Percentiles rank a stretch among this genome's conserved stretches.
These are phyloP conservation scores for Orthonychiurus folsomi DNA, from an alignment of 2,888 invertebrate genomes.

Conservation along the genomic window DNA sequence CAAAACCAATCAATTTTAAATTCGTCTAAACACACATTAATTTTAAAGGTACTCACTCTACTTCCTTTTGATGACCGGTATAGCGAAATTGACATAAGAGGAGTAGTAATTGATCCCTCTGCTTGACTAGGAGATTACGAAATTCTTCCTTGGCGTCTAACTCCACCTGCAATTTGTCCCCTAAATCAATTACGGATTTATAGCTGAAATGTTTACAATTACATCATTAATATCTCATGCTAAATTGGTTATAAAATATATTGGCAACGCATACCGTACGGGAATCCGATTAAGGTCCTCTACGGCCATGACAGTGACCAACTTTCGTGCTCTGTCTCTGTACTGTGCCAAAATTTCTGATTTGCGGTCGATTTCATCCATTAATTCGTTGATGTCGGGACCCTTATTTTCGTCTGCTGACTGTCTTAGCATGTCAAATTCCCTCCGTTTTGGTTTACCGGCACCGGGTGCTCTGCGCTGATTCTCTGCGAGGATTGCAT, in stretches of 20 bases:
- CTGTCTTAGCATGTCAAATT: neutral
- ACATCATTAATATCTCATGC: neutral
- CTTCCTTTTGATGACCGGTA: conserved; percentile 28
- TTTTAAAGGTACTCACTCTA: conserved; percentile 25
- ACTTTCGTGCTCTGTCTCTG: conserved; percentile 27
- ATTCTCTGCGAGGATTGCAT: conserved; percentile 32
- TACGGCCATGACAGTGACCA: conserved; percentile 37
- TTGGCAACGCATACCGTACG: conserved; percentile 19
- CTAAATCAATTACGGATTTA: conserved; percentile 32
- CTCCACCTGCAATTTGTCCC: conserved; percentile 25
- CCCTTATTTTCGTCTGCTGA: no score
- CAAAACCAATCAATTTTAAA: no score
- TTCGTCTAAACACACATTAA: neutral
- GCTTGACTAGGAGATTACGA: conserved; percentile 28
- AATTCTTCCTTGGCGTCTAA: conserved; percentile 29
- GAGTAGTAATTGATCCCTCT: conserved; percentile 28
- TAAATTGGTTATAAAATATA: no score
- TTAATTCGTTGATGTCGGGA: no score
- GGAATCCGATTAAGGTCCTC: conserved; percentile 35
- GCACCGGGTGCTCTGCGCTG: neutral
- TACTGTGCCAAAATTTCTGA: conserved; percentile 34
- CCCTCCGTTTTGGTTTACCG: no score
- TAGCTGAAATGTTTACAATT: conserved; percentile 12
- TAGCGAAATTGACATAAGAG: conserved; percentile 35
- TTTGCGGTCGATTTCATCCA: no score